Percentiles rank a stretch among this genome's conserved stretches.
phyloP scores from a whole-genome alignment of 2,888 invertebrate species.

The Ellobium chinense region DNA sequence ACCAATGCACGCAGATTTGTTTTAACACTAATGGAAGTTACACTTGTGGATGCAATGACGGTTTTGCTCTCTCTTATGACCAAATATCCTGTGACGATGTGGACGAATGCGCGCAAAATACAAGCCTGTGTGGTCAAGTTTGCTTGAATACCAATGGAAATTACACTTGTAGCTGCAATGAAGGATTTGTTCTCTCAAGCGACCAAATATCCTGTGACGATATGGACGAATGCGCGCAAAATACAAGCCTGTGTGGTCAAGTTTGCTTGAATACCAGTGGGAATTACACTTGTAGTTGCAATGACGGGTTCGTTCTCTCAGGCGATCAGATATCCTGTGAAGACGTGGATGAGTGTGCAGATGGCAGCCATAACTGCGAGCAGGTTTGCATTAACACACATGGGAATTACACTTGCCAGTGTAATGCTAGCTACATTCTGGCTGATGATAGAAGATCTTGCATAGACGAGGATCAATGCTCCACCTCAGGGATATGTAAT shows the following conservation, averaged over 20 bases:
- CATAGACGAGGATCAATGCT: neutral
- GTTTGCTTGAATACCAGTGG: neutral
- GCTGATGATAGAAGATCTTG: neutral
- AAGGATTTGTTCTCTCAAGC: neutral
- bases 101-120: neutral
- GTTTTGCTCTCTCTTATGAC: neutral
- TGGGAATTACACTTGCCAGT: slow-evolving; percentile 55
- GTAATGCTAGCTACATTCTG: slow-evolving; percentile 27
- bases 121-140: neutral
- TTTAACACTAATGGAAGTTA: slow-evolving; percentile 54
- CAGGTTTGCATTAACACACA: slow-evolving; percentile 55
- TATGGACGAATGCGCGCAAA: neutral
- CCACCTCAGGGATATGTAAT: neutral
- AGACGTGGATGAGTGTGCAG: slow-evolving; percentile 52
- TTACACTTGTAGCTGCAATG: neutral
- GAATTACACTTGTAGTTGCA: neutral
- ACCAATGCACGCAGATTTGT: slow-evolving; percentile 55
- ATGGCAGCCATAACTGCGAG: slow-evolving; percentile 49
- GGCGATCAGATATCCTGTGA: neutral
- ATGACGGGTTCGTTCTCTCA: neutral
- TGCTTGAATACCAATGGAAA: neutral
- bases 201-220: neutral
- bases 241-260: neutral
- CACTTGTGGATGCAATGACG: slow-evolving; percentile 41
- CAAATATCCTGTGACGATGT: neutral